Base-by-base conservation (phyloP, 2,113 vertebrate genomes). In the Sinocyclocheilus maitianheensis region DNA sequence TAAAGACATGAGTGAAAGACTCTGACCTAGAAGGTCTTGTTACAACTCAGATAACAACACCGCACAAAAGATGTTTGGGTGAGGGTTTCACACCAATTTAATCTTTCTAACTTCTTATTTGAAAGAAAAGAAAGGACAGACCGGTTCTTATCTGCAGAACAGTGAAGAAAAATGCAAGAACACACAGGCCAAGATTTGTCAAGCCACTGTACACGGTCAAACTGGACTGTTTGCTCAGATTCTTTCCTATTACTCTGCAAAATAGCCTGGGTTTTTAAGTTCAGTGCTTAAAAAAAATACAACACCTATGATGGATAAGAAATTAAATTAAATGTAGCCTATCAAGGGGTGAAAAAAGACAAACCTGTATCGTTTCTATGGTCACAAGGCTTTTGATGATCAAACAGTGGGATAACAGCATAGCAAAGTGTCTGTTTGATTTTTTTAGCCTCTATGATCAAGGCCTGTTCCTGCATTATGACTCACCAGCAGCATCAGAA, bases 391-490 rank as follows among this genome's bases (percentile, higher is more conserved):
- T 46, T 48, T 63, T 40, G 46, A 20, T 67, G 34, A 51, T 88
- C 79, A 87, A 87, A 85, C 22, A 16, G 40, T 26, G 46, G 65
- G 58, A 69, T 26, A 22, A 51, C 53, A 18, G 6, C 13, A 10
- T 1, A 71, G 84, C 81, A 63, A 55, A 72, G 71, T 77, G 90
- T 91, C 90, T 67, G 40, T 78, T 58, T 37, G 74, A 91, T 87
- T 78, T 26, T 75, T 63, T 51, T 11, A 48, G 75, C 77, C 80
- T 37, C 26, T 82, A 53, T 90, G 92, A 92, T 91, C 91, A 90
- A 89, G 53, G 60, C 14, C 55, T 60, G 65, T 12, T 69, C n/a
- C 16, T 37, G 46, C 62, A 77, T 67, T 78, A 78, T 67, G 43
- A 48, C 37, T 77, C 83, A 77, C 53, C 65, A 80, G 30, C 14